Conservation (phyloP, 2,888 invertebrate species). For the Pristionchus fissidentatus region DNA sequence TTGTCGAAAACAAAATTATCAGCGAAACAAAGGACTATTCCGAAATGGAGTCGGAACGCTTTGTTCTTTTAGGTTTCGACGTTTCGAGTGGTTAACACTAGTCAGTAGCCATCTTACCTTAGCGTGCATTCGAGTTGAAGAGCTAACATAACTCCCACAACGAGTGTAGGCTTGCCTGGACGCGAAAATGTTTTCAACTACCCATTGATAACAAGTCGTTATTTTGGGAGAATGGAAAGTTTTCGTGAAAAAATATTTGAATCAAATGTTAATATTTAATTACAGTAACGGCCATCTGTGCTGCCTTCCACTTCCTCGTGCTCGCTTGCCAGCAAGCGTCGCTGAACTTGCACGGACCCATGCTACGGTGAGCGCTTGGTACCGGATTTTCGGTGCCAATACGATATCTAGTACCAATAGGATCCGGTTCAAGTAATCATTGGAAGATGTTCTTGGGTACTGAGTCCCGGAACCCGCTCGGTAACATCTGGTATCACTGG, state of each 20-base stretch:
- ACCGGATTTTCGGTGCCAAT: not conserved
- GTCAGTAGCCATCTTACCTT: too few species aligned
- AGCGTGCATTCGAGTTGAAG: too few species aligned
- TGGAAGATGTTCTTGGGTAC: not conserved
- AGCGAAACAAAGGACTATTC: not conserved
- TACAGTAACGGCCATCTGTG: constrained; percentile 59
- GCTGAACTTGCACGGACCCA: constrained; percentile 68
- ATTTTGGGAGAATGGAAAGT: not conserved
- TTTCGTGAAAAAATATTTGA: not conserved
- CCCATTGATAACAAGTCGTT: not conserved
- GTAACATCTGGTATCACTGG: not conserved
- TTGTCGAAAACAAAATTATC: too few species aligned
- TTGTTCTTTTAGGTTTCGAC: not conserved
- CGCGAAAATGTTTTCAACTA: not conserved
- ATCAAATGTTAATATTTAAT: too few species aligned
- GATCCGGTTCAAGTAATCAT: too few species aligned
- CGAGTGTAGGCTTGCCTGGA: too few species aligned
- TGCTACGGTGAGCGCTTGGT: constrained; percentile 60
- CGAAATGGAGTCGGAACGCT: not conserved
- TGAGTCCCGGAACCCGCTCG: not conserved
- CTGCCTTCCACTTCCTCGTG: constrained; percentile 57
- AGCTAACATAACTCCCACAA: too few species aligned
- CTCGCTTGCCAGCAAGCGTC: constrained; percentile 57
- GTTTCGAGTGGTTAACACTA: too few species aligned
- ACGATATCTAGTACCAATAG: not conserved